Base-by-base conservation (phyloP, 2,888 invertebrate genomes). In the Poecilus cupreus region DNA sequence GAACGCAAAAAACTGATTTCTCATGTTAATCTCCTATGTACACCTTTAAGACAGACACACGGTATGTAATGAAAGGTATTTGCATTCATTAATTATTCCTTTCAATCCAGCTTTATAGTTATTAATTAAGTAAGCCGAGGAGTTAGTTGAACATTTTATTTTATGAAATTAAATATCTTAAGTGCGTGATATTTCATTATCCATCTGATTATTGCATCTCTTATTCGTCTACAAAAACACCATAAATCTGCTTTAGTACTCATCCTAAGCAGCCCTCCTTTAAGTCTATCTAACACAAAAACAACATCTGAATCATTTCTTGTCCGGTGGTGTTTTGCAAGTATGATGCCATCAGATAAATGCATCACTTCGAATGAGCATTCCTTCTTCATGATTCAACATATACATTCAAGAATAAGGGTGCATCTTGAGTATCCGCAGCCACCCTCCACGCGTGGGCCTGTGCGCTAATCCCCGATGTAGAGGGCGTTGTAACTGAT, bases 401-500 rank as follows among this genome's bases (percentile, higher is more conserved):
- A 24, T 22, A 26, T n/a, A 60, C 11, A 60, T n/a, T n/a, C n/a
- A 13, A 3, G 13, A n/a, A n/a, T n/a, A n/a, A n/a, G 22, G 32
- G 32, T 32, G 10, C 20, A 20, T n/a, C n/a, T n/a, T n/a, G n/a
- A n/a, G n/a, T n/a, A 39, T 72, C 13, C 72, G 51, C 4, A 10
- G 51, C 75, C 75, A 54, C 75, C 75, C 75, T 32, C 54, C 11
- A 75, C 16, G 51, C 26, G 13, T 51, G 6, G 3, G 26, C 24
- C 32, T n/a, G 18, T 10, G 26, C 24, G 16, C 46, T 72, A 72
- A 72, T 72, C 72, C 72, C 46, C 46, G 20, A 22, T 49, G 75
- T 75, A 22, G 75, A 49, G 75, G 75, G 75, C 24, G 75, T 26
- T 49, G 75, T 75, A 51, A 75, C 75, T 32, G 75, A 75, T 75